Evolutionary conservation across 2,797 vertebrate genomes (phyloP).

Genomic region (Hapalemur alaotrensis): DNA sequence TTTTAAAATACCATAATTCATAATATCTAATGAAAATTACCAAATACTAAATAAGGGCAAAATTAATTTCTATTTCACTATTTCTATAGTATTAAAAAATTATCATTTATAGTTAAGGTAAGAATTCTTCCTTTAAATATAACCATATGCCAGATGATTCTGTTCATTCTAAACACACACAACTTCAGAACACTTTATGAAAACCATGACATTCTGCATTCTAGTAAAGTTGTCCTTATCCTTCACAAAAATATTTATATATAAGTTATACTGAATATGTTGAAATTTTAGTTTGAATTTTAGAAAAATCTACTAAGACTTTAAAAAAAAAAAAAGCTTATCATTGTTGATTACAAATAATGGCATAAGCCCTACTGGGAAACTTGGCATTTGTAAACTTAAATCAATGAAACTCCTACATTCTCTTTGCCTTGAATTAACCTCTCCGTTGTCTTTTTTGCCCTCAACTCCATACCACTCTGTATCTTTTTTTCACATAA

Average conservation of each 20-base stretch:
- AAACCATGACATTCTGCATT: conserved; percentile 17
- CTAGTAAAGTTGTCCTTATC: background rate
- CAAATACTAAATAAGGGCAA: background rate
- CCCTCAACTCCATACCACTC: background rate
- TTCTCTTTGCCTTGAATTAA: conserved; percentile 10
- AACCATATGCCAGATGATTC: background rate
- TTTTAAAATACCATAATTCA: background rate
- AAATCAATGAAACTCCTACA: conserved; percentile 33
- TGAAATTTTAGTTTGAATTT: conserved; percentile 8
- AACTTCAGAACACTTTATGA: background rate
- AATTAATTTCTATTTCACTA: background rate
- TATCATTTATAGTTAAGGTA: background rate
- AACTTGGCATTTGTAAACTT: conserved; percentile 40
- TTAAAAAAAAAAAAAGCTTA: background rate
- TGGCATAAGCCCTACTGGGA: background rate
- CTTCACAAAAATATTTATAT: background rate
- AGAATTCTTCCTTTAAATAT: conserved; percentile 49
- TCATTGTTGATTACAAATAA: conserved; percentile 36
- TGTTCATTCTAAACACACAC: conserved; percentile 6
- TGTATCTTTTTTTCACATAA: background rate
- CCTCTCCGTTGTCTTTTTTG: conserved; percentile 25
- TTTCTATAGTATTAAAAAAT: conserved; percentile 41
- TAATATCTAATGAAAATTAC: conserved; percentile 28
- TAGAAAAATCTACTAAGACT: background rate
- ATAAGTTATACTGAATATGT: background rate